Evolutionary conservation across 1,140 invertebrate genomes (phyloP).

Genomic region (Neoseiulus cucumeris): DNA sequence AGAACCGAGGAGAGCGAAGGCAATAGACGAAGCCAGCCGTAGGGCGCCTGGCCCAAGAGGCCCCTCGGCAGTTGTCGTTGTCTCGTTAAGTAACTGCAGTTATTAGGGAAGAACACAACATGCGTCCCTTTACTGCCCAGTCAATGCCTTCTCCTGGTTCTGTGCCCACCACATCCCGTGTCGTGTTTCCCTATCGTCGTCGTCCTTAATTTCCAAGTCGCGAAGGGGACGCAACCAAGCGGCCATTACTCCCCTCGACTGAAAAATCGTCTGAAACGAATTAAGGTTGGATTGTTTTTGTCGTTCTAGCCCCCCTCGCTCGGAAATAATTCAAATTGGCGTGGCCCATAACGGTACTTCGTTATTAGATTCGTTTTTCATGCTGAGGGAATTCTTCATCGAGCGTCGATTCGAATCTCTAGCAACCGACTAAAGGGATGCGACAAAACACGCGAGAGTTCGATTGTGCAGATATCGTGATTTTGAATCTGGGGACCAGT

Average conservation of each 20-base stretch:
- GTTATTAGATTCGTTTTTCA: too few relatives aligned
- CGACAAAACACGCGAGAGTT: too few relatives aligned
- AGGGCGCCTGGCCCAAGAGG: neutral
- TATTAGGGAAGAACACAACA: neutral
- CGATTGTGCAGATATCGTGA: too few relatives aligned
- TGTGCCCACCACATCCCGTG: neutral
- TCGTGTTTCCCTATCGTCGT: neutral
- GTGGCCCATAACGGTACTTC: too few relatives aligned
- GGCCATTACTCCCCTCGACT: neutral
- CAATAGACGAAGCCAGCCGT: neutral
- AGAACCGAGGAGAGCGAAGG: neutral
- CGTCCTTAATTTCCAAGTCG: neutral
- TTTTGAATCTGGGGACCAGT: too few relatives aligned
- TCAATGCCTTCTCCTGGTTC: neutral
- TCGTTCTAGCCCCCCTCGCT: too few relatives aligned
- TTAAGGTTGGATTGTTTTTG: neutral
- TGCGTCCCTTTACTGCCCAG: neutral
- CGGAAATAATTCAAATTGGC: too few relatives aligned
- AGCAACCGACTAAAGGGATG: too few relatives aligned
- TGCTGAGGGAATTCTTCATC: too few relatives aligned
- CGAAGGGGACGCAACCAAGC: neutral
- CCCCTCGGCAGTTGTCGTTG: neutral
- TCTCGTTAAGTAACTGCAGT: neutral
- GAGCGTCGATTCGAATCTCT: too few relatives aligned
- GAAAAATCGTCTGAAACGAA: neutral